Evolutionary conservation across 2,888 invertebrate genomes (phyloP), one percentile per base, ranked within the genome.

Genomic region (Drosophila putrida): DNA sequence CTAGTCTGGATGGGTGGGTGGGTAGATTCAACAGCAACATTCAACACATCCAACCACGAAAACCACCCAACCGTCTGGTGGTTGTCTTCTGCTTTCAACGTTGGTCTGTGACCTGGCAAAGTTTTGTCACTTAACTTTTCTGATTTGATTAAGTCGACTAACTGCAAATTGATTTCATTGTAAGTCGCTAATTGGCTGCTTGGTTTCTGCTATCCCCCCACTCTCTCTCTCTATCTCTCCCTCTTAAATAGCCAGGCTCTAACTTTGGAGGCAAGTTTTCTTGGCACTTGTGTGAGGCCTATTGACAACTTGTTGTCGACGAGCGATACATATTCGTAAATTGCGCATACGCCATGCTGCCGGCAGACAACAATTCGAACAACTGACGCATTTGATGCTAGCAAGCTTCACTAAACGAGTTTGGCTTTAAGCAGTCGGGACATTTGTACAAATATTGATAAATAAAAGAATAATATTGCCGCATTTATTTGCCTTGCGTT

Each of bases 141-240:
- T 75, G 77, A 86, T 79, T 84, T 79, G 81, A 83, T 84, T 83
- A 86, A 79, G 75, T 75, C 59, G 81, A 55, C 87, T 81, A 83
- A 81, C 81, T 80, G 71, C 66, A 77, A 86, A 83, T 86, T 84
- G 84, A 84, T 83, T 81, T 73, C 67, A 83, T 86, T 86, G 79
- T 75, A 73, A 81, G 84, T 72, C 65, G 71, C 79, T 86, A 86
- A 84, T 84, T 84, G 87, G 66, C 75, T 65, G 76, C 39, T 66
- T 61, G 72, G 50, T 50, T 46, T 64, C 49, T 46, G 10, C 65
- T 54, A 57, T 20, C 20, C 20, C 20, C 20, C 2, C 20, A 5
- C 5, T 28, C 28, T 28, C 28, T 28, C 28, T 28, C 28, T 28
- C 28, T 28, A 20, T 43, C 20, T 20, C 54, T 25, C 6, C 11